phyloP scores from a whole-genome alignment of 2,113 vertebrate species.

The Sciurus niger region DNA sequence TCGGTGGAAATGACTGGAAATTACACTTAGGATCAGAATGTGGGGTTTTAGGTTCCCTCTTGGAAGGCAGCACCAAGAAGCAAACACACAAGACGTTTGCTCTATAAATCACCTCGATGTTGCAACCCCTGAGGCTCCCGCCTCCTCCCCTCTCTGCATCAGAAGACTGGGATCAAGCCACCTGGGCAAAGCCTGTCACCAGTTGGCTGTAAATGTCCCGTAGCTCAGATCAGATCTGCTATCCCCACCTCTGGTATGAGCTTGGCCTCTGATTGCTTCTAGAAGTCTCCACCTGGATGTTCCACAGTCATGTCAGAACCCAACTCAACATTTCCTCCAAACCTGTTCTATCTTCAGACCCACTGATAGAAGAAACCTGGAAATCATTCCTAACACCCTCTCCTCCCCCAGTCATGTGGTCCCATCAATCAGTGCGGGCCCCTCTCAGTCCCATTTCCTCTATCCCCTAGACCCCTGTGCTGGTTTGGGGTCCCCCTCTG shows the following conservation, averaged over 20 bases:
- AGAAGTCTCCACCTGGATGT: not conserved
- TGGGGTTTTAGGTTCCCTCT: slow-evolving; percentile 73
- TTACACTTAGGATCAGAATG: slow-evolving; percentile 68
- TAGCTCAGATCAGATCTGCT: not conserved
- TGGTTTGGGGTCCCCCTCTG: accelerated
- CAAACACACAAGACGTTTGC: slow-evolving; percentile 63
- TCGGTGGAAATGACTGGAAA: slow-evolving; percentile 83
- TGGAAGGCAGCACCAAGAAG: slow-evolving; percentile 57
- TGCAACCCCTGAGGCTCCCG: not conserved
- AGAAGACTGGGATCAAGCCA: accelerated
- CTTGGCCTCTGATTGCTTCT: not conserved
- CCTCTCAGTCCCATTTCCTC: not conserved
- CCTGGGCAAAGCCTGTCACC: not conserved
- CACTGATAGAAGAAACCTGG: not conserved
- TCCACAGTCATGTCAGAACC: not conserved
- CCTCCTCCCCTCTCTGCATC: not conserved
- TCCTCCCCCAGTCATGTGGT: accelerated
- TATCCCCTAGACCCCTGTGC: accelerated
- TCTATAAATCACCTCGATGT: slow-evolving; percentile 74
- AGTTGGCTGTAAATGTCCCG: not conserved
- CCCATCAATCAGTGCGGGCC: not conserved
- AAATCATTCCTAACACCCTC: not conserved
- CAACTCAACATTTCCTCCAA: not conserved
- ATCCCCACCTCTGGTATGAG: not conserved
- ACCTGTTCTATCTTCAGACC: not conserved